Percentiles rank a stretch among this genome's conserved stretches.
Conservation (phyloP, 2,797 vertebrate genomes). For the Rhinichthys osculus region DNA sequence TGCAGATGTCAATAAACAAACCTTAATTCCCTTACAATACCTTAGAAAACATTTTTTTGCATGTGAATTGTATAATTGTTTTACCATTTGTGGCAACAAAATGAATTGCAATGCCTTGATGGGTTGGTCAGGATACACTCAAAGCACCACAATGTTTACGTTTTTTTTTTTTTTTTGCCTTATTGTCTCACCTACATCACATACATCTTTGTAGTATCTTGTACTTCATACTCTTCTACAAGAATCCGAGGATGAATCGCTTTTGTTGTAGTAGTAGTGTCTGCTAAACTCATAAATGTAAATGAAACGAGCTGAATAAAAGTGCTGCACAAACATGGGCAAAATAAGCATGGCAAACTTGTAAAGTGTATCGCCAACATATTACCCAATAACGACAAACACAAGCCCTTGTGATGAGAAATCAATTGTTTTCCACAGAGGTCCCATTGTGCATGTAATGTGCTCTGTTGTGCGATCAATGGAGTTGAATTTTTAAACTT, state of each 20-base stretch:
- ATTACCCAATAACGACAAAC: constrained; percentile 54
- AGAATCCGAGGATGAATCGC: neutral
- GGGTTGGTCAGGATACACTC: neutral
- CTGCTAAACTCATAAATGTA: neutral
- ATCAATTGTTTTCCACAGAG: constrained; percentile 57
- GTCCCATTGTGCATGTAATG: constrained; percentile 53
- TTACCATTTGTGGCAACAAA: neutral
- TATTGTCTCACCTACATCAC: neutral
- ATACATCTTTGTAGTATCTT: neutral
- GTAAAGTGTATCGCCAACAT: constrained; percentile 29
- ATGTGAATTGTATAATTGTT: neutral
- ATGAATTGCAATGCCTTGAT: neutral
- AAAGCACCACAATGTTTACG: too few species aligned
- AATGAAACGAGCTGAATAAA: neutral
- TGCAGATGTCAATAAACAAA: neutral
- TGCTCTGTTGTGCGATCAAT: constrained; percentile 61
- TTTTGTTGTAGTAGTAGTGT: neutral
- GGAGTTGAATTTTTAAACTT: constrained; percentile 56
- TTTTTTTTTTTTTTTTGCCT: neutral
- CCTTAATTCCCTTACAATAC: neutral
- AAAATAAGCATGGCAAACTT: constrained; percentile 17
- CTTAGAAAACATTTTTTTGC: neutral
- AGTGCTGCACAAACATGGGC: neutral
- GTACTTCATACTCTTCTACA: neutral
- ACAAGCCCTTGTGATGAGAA: constrained; percentile 40